Evolutionary conservation across 2,888 invertebrate species (phyloP).

Genomic region (Agrypnus murinus): DNA sequence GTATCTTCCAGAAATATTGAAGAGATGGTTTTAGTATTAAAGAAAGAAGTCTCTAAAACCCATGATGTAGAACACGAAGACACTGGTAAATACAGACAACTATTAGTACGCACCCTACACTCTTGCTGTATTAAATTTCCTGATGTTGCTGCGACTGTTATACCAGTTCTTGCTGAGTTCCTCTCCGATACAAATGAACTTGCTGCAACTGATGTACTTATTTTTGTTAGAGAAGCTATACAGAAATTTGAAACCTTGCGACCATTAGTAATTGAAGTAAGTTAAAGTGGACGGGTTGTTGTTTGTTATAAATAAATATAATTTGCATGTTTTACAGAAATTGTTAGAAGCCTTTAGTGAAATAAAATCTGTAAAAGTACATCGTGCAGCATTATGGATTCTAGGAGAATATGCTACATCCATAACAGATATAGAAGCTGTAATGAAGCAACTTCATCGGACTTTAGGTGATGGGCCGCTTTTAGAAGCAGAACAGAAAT

Average conservation of each 20-base stretch:
- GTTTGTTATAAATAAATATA: too few relatives aligned
- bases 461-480: slow-evolving; percentile 82
- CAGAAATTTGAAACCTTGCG: slow-evolving; percentile 91
- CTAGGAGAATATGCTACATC: slow-evolving; percentile 95
- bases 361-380: slow-evolving; percentile 93
- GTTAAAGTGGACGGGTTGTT: too few relatives aligned
- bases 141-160: slow-evolving; percentile 94
- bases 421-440: slow-evolving; percentile 84
- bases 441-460: slow-evolving; percentile 84
- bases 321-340: slow-evolving; percentile 69
- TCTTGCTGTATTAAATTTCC: slow-evolving; percentile 96
- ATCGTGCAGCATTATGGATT: slow-evolving; percentile 97
- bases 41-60: slow-evolving; percentile 95
- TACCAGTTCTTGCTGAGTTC: slow-evolving; percentile 96
- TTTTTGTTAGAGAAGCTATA: slow-evolving; percentile 97
- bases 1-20: slow-evolving; percentile 94
- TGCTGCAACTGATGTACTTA: slow-evolving; percentile 94
- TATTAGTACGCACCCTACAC: slow-evolving; percentile 96
- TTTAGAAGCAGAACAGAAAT: slow-evolving; percentile 80
- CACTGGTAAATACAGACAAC: slow-evolving; percentile 94
- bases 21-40: slow-evolving; percentile 94
- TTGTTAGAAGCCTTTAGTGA: slow-evolving; percentile 88
- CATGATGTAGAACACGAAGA: slow-evolving; percentile 92
- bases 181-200: slow-evolving; percentile 90
- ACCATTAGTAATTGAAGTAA: slow-evolving; percentile 86